Percentiles rank a stretch among this genome's conserved stretches.
These are phyloP conservation scores for Cisticola juncidis DNA, from an alignment of 2,113 vertebrate genomes.

Conservation along the genomic window DNA sequence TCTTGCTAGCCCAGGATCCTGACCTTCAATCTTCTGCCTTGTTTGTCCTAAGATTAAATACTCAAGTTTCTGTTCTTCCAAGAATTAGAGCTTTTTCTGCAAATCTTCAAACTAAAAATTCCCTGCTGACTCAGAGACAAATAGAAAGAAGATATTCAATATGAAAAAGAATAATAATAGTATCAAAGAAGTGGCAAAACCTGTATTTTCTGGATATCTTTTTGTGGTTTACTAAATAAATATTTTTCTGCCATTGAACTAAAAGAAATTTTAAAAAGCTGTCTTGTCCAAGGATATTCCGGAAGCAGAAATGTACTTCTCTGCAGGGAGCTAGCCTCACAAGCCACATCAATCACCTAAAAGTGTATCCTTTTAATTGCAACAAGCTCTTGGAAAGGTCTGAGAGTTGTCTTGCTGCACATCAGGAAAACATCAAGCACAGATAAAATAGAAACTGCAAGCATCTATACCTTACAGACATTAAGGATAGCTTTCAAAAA, in stretches of 20 bases:
- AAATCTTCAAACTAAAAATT: background rate
- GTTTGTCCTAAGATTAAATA: background rate
- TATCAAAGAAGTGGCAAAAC: background rate
- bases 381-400: background rate
- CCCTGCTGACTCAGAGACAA: background rate
- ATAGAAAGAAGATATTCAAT: background rate
- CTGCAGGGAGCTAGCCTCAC: background rate
- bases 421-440: background rate
- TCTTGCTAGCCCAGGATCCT: background rate
- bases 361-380: slow-evolving; percentile 15
- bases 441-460: background rate
- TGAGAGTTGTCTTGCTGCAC: background rate
- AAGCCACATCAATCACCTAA: background rate
- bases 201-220: background rate
- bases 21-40: background rate
- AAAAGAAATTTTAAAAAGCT: background rate
- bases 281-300: background rate
- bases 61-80: background rate
- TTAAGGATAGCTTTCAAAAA: slow-evolving; percentile 16
- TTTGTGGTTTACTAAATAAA: background rate
- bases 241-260: background rate
- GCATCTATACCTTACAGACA: background rate
- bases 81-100: background rate
- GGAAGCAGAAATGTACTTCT: background rate
- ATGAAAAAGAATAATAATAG: too few relatives aligned